Evolutionary conservation across 2,797 vertebrate genomes (phyloP), one percentile per base, ranked within the genome.

Genomic region (Mus minutoides): DNA sequence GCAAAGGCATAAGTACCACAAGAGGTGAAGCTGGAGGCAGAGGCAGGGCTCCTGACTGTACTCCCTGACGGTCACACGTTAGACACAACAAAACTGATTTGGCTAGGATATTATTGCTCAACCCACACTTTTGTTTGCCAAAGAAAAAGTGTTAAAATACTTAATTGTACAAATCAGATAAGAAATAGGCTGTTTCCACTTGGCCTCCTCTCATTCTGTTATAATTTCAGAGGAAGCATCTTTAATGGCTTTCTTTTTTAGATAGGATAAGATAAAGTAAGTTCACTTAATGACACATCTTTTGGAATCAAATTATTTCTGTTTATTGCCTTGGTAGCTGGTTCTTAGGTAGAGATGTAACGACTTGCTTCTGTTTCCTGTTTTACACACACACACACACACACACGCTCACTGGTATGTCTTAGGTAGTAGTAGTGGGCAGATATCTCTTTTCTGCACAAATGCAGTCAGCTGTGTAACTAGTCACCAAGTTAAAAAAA

Each of bases 401-500:
- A 67, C 31, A 67, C 12, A 34, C 31, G 16, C 29, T 34, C 12
- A 34, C 1, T 84, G 37, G 2, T 87, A 2, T 62, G 84, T 31
- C 58, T 87, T 90, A 76, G 71, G 46, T 78, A 96, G 14, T 75
- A 67, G 54, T 79, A 46, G 49, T 49, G 31, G 49, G 37, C 77
- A 86, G 52, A 21, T 86, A 90, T 24, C 76, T 37, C 88, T 90
- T 76, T 93, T 40, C 29, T 19, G 43, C 19, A 2, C 71, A n/a
- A 54, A 24, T 71, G 43, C 52, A 52, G 0, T 90, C 79, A 90
- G 12, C 22, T 62, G 0, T 37, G 0, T 67, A 75, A 84, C 17
- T 85, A 17, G 80, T 95, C 96, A 85, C 84, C 92, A 97, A 77
- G 69, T 94, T 84, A 40, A 95, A 77, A 79, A 85, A 21, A 79